Evolutionary conservation across 2,797 vertebrate genomes (phyloP).

Genomic region (Eospalax fontanierii): DNA sequence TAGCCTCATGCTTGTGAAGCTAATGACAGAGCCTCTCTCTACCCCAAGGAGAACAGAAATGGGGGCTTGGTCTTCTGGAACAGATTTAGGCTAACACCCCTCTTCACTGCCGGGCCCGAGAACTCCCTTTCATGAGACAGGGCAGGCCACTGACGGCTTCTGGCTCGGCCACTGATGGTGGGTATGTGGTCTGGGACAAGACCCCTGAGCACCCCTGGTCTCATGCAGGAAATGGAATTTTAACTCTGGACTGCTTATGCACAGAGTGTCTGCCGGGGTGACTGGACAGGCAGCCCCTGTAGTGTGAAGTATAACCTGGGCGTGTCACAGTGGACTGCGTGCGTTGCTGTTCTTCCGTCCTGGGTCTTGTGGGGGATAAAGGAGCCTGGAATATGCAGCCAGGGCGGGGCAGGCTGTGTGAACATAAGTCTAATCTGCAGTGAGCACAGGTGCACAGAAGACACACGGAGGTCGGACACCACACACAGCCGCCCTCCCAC

Average conservation of each 20-base stretch:
- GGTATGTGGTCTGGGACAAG: background rate
- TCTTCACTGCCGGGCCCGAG: background rate
- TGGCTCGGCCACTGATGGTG: rapidly evolving
- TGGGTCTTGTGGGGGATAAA: too few relatives aligned
- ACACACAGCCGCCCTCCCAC: background rate
- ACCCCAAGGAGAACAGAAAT: background rate
- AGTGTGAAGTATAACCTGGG: background rate
- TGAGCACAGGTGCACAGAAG: background rate
- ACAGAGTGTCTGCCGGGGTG: background rate
- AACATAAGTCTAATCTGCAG: too few relatives aligned
- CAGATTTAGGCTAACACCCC: background rate
- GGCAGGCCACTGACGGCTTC: background rate
- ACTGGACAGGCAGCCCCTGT: background rate
- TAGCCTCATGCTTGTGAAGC: background rate
- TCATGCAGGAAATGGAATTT: background rate
- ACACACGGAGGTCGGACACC: background rate
- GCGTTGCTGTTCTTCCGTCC: too few relatives aligned
- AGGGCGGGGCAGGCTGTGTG: too few relatives aligned
- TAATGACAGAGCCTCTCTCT: background rate
- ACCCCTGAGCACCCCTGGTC: background rate
- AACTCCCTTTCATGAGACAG: background rate
- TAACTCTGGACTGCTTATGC: background rate
- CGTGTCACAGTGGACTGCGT: background rate
- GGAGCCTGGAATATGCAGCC: background rate
- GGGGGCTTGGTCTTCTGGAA: background rate